Percentiles rank a stretch among this genome's conserved stretches.
Evolutionary conservation across 2,888 invertebrate genomes (phyloP).

Genomic region (Anodontia alba): DNA sequence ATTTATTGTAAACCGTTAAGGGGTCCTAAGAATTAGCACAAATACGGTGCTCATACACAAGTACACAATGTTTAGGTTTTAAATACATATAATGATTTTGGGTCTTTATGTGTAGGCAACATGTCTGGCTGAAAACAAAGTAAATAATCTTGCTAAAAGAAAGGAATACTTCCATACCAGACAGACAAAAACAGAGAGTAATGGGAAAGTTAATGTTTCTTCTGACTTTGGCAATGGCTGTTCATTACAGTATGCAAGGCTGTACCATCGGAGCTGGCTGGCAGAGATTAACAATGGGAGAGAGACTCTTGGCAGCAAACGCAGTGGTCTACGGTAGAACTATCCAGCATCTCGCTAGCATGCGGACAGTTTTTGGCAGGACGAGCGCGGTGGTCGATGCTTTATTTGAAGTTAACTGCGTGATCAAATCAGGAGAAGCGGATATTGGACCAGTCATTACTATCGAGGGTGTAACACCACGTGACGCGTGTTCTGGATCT

Average conservation of each 20-base stretch:
- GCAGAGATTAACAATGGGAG: constrained; percentile 19
- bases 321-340: constrained; percentile 47
- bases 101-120: no score
- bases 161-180: no score
- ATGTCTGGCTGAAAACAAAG: no score
- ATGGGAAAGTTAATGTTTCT: background rate
- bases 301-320: constrained; percentile 38
- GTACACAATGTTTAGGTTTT: no score
- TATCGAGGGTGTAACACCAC: constrained; percentile 37
- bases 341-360: constrained; percentile 25
- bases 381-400: constrained; percentile 42
- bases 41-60: no score
- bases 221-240: background rate
- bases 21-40: no score
- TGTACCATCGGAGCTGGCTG: background rate
- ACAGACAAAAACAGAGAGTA: no score
- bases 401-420: constrained; percentile 42
- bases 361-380: constrained; percentile 8
- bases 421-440: constrained; percentile 32
- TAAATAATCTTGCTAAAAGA: no score
- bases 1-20: no score
- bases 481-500: constrained; percentile 42
- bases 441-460: constrained; percentile 22
- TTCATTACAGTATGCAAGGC: background rate
- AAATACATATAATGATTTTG: no score